Conservation (phyloP, 30 jellyfish, hydroid and myxozoan genomes). For the Hydra vulgaris region DNA sequence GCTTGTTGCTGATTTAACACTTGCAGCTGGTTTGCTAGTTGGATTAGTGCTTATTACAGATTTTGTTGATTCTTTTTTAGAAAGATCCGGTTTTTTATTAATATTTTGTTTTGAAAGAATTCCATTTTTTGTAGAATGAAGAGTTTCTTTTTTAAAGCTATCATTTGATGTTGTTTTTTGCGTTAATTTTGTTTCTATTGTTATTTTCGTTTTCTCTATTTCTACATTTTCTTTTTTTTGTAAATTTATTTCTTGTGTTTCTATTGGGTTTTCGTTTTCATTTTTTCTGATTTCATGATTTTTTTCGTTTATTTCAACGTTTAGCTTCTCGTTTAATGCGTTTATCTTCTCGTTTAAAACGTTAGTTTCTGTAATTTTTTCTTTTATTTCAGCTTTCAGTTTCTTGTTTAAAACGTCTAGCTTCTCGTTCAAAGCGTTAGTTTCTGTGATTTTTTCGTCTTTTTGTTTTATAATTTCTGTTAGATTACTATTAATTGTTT, state of each 20-base stretch:
- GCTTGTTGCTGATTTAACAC: too few species aligned
- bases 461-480: background rate
- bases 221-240: background rate
- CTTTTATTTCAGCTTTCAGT: too few species aligned
- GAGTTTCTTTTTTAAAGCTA: background rate
- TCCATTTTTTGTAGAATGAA: background rate
- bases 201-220: background rate
- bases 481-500: background rate
- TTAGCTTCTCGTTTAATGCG: background rate
- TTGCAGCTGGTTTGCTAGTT: too few species aligned
- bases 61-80: background rate
- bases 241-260: background rate
- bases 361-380: background rate
- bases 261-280: background rate
- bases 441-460: background rate
- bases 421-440: too few species aligned
- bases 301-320: background rate
- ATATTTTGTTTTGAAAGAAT: background rate
- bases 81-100: background rate
- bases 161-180: background rate
- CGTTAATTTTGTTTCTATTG: background rate
- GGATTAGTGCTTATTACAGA: background rate
- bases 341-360: too few species aligned
- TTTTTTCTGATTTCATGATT: background rate
- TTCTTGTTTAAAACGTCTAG: too few species aligned